phyloP scores from a whole-genome alignment of 2,797 vertebrate genomes.

The Eidolon dupreanum region DNA sequence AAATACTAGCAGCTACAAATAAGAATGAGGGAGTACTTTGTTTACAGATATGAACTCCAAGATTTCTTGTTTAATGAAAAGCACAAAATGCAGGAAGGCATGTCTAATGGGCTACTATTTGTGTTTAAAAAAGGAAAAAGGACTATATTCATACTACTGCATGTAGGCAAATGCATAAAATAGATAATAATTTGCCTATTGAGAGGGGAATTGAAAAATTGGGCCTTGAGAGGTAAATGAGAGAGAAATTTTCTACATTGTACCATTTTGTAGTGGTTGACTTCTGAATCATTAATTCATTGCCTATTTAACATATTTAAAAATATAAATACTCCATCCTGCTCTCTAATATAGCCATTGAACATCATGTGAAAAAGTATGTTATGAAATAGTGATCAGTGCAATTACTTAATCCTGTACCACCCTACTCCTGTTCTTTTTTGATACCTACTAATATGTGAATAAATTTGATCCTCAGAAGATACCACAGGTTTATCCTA shows the following conservation, averaged over 20 bases:
- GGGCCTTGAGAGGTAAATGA: neutral
- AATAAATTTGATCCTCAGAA: neutral
- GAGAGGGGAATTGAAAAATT: neutral
- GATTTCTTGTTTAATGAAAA: neutral
- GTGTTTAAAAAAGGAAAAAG: neutral
- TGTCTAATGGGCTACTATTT: neutral
- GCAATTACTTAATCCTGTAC: neutral
- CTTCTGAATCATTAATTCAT: neutral
- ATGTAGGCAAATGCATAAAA: neutral
- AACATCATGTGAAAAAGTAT: neutral
- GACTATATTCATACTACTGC: neutral
- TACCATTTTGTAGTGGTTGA: neutral
- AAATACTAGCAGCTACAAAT: neutral
- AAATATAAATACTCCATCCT: neutral
- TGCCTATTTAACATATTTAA: neutral
- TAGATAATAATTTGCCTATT: neutral
- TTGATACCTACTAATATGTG: neutral
- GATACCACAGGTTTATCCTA: neutral
- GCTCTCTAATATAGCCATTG: neutral
- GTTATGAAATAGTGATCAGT: neutral
- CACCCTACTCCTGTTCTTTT: neutral
- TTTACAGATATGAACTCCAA: neutral
- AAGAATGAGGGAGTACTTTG: neutral
- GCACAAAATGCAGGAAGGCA: neutral
- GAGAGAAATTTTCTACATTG: neutral